Evolutionary conservation across 2,888 invertebrate genomes (phyloP).

Genomic region (Leptinotarsa tumamoca): DNA sequence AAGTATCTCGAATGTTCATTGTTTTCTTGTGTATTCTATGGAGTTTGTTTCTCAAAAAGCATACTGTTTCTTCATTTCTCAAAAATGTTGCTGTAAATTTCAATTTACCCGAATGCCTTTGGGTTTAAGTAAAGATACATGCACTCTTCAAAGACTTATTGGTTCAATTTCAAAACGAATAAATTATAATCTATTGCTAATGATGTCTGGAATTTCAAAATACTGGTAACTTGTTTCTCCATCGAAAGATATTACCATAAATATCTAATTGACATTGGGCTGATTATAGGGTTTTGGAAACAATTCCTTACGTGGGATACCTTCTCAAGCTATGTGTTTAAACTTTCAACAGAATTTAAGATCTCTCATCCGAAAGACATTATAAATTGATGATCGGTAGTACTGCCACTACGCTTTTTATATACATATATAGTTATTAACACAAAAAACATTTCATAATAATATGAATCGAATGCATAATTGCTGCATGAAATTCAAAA

Average conservation of each 20-base stretch:
- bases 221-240: background rate
- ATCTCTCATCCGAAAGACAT: constrained; percentile 27
- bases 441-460: constrained; percentile 50
- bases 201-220: background rate
- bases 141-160: background rate
- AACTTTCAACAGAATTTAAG: constrained; percentile 34
- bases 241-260: background rate
- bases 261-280: background rate
- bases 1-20: too few species aligned
- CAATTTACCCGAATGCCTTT: constrained; percentile 2
- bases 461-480: constrained; percentile 66
- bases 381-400: constrained; percentile 35
- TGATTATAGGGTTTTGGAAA: constrained; percentile 16
- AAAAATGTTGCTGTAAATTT: background rate
- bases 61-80: background rate
- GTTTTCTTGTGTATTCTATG: too few species aligned
- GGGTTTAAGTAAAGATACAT: background rate
- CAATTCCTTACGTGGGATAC: background rate
- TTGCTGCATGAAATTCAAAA: constrained; percentile 66
- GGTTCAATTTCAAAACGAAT: background rate
- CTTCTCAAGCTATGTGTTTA: constrained; percentile 5
- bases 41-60: too few species aligned
- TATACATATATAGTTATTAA: constrained; percentile 34
- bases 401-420: constrained; percentile 33
- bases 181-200: background rate